These are phyloP conservation scores for Ciona savignyi DNA, from an alignment of 23 tunicate species.

Conservation along the genomic window DNA sequence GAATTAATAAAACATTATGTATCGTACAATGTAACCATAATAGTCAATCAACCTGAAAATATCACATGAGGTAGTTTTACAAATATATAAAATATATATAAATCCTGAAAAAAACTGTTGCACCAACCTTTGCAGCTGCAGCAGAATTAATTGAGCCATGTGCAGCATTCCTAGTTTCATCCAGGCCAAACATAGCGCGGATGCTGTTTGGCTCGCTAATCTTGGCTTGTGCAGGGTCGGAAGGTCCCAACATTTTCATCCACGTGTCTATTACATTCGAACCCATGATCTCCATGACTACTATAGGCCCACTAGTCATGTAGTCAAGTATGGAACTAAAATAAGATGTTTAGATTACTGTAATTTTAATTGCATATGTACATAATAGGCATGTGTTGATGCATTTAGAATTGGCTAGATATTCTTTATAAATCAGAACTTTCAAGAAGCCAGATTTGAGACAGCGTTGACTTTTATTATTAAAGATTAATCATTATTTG, in stretches of 20 bases:
- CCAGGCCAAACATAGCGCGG: constrained; percentile 81
- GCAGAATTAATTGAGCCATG: constrained; percentile 63
- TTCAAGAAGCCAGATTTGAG: too few relatives aligned
- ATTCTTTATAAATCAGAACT: too few relatives aligned
- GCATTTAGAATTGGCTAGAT: too few relatives aligned
- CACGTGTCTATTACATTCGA: constrained; percentile 39
- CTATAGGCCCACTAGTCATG: constrained; percentile 77
- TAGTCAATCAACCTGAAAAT: too few relatives aligned
- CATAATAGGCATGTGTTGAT: too few relatives aligned
- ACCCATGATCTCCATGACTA: constrained; percentile 89
- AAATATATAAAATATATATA: too few relatives aligned
- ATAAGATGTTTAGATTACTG: not conserved
- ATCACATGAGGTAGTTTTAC: too few relatives aligned
- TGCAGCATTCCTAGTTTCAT: constrained; percentile 48
- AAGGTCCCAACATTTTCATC: constrained; percentile 66
- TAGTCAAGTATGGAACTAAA: constrained; percentile 46
- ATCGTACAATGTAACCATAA: too few relatives aligned
- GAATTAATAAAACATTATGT: too few relatives aligned
- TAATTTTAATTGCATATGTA: not conserved
- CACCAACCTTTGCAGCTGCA: constrained; percentile 56
- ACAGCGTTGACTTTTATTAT: too few relatives aligned
- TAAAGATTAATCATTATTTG: too few relatives aligned
- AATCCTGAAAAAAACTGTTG: too few relatives aligned
- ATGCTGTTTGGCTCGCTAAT: constrained; percentile 54
- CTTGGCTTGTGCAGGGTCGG: constrained; percentile 49